Evolutionary conservation across 2,797 vertebrate species (phyloP).

Genomic region (Uromys caudimaculatus): DNA sequence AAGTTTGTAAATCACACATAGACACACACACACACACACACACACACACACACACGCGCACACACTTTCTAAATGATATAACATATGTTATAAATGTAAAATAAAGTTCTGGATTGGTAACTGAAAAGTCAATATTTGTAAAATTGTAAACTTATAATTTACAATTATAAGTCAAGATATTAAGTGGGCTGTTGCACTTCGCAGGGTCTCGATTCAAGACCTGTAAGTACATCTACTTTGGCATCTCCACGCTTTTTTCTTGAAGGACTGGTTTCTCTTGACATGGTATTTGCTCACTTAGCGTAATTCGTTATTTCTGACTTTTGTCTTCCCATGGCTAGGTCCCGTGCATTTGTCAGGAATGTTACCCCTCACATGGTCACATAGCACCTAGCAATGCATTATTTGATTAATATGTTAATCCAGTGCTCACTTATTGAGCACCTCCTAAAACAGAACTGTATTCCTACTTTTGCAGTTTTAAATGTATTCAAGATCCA

Average conservation of each 20-base stretch:
- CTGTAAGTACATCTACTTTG: neutral
- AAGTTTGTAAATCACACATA: slow-evolving; percentile 22
- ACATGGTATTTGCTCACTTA: neutral
- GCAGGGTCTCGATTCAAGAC: neutral
- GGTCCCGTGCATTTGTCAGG: neutral
- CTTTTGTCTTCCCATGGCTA: neutral
- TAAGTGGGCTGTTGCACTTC: neutral
- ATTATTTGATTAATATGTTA: neutral
- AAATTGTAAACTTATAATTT: neutral
- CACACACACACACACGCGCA: neutral
- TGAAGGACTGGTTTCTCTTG: slow-evolving; percentile 16
- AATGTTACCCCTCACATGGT: no score
- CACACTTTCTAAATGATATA: no score
- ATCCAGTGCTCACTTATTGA: neutral
- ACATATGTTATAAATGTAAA: neutral
- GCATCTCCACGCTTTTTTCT: neutral
- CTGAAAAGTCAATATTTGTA: slow-evolving; percentile 13
- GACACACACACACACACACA: neutral
- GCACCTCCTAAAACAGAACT: neutral
- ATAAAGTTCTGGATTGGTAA: slow-evolving; percentile 45
- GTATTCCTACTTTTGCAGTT: neutral
- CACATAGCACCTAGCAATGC: neutral
- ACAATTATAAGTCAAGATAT: neutral
- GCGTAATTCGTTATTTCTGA: neutral
- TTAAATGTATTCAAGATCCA: no score